Evolutionary conservation across 2,888 invertebrate species (phyloP).

Genomic region (Eupeodes latifasciatus): DNA sequence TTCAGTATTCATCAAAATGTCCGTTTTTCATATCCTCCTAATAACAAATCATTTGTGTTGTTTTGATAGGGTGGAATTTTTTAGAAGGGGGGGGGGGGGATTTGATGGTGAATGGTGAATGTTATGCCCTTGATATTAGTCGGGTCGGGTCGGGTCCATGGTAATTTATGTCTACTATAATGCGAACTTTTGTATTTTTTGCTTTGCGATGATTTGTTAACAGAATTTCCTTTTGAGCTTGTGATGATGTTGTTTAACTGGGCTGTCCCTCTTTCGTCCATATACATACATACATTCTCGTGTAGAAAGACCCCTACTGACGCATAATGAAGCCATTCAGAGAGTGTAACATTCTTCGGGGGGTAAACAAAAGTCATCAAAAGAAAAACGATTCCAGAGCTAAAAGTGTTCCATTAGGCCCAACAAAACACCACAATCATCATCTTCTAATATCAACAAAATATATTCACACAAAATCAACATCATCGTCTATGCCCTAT

Average conservation of each 20-base stretch:
- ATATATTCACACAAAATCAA: constrained; percentile 60
- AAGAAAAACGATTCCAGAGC: constrained; percentile 16
- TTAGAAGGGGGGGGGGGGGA: no score
- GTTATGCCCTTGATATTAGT: constrained; percentile 10
- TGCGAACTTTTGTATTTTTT: constrained; percentile 34
- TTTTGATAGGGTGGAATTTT: no score
- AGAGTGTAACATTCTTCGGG: constrained; percentile 29
- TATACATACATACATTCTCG: no score
- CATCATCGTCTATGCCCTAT: constrained; percentile 47
- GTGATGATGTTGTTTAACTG: neutral
- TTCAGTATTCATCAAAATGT: constrained; percentile 54
- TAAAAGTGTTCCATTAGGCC: constrained; percentile 51
- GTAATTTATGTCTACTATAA: constrained; percentile 44
- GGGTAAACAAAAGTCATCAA: neutral
- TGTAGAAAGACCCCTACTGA: constrained; percentile 49
- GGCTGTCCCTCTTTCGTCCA: neutral
- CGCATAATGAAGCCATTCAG: constrained; percentile 66
- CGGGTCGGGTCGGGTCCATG: neutral
- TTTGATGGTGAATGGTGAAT: neutral
- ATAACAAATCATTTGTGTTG: constrained; percentile 40
- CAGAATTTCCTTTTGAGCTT: constrained; percentile 47
- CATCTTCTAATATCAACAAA: constrained; percentile 55
- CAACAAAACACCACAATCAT: neutral
- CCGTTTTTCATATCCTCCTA: constrained; percentile 49
- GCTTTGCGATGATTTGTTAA: constrained; percentile 63